Conservation (phyloP, 2,888 invertebrate species). For the Parascotia fuliginaria region DNA sequence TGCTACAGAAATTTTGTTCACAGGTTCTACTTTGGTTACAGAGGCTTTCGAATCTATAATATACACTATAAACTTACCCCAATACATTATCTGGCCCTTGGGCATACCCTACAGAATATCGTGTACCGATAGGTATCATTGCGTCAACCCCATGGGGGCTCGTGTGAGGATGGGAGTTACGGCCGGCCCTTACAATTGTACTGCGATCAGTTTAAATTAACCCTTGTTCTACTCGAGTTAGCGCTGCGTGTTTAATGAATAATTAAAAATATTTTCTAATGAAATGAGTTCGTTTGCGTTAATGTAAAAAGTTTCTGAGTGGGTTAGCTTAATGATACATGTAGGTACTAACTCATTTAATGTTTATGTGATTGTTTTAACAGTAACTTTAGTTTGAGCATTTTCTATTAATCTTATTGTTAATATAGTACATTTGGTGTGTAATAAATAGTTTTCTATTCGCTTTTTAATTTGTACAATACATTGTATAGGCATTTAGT, state of each 20-base stretch:
- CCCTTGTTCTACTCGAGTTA: conserved; percentile 20
- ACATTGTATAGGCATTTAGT: too few relatives aligned
- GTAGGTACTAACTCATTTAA: background rate
- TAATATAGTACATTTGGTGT: too few relatives aligned
- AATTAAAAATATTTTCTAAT: conserved; percentile 4
- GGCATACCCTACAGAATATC: conserved; percentile 20
- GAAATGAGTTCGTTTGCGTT: background rate
- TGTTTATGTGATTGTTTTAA: background rate
- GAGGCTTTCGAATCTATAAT: conserved; percentile 20
- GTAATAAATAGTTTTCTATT: too few relatives aligned
- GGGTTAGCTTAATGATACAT: background rate
- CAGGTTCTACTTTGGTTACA: background rate
- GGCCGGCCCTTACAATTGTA: conserved; percentile 23
- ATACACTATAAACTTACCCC: conserved; percentile 38
- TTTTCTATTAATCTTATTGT: too few relatives aligned
- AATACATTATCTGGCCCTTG: conserved; percentile 25
- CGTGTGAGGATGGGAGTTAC: conserved; percentile 26
- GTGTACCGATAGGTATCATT: conserved; percentile 39
- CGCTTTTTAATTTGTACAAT: too few relatives aligned
- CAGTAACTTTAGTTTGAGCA: background rate
- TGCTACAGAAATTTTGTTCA: background rate
- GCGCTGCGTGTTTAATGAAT: background rate
- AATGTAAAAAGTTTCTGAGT: background rate
- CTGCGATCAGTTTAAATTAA: conserved; percentile 30
- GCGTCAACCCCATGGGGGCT: conserved; percentile 29